Conservation (phyloP, 2,888 invertebrate species). For the Stenodera caucasica region DNA sequence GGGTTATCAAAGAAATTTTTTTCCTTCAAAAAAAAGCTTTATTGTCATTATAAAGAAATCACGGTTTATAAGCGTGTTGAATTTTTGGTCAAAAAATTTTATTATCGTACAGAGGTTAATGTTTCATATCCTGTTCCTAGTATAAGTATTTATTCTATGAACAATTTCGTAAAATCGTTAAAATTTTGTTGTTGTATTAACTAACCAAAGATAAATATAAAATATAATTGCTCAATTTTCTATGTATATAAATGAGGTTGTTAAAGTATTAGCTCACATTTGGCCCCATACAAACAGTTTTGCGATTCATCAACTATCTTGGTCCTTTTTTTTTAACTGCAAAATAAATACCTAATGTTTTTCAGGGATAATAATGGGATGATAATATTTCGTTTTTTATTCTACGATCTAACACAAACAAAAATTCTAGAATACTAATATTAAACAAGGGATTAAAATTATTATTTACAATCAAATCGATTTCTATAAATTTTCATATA, state of each 20-base stretch:
- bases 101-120: slow-evolving; percentile 22
- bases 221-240: slow-evolving; percentile 23
- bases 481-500: neutral
- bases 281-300: slow-evolving; percentile 21
- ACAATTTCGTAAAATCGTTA: slow-evolving; percentile 15
- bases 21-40: too few relatives aligned
- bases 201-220: slow-evolving; percentile 20
- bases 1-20: slow-evolving; percentile 8
- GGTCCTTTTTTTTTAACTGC: neutral
- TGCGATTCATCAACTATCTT: slow-evolving; percentile 15
- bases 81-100: neutral
- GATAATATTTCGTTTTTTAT: slow-evolving; percentile 12
- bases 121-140: slow-evolving; percentile 19
- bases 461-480: neutral
- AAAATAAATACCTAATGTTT: slow-evolving; percentile 13
- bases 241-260: slow-evolving; percentile 16
- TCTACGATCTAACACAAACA: neutral
- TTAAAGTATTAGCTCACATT: slow-evolving; percentile 14
- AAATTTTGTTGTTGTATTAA: slow-evolving; percentile 10
- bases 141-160: neutral
- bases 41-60: slow-evolving; percentile 5
- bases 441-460: neutral
- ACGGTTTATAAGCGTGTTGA: slow-evolving; percentile 13
- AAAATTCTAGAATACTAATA: too few relatives aligned
- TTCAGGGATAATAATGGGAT: slow-evolving; percentile 2